Evolutionary conservation across 1,140 invertebrate genomes (phyloP).

Genomic region (Colletes gigas): DNA sequence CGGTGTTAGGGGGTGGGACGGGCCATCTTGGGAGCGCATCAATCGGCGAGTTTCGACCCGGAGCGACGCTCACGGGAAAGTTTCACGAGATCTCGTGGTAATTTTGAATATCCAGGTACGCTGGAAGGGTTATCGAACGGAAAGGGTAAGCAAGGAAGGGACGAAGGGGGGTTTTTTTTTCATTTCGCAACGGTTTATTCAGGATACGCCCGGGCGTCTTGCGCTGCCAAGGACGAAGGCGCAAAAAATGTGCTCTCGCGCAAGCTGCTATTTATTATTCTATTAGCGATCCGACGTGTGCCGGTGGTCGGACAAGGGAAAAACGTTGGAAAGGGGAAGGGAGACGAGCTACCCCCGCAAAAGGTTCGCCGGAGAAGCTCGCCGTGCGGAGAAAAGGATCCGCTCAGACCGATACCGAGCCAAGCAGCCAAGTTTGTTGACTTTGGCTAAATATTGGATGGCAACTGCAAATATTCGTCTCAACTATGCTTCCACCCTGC

Average conservation of each 20-base stretch:
- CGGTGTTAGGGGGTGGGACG: too few species aligned
- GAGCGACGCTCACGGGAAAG: background rate
- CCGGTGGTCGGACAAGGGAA: conserved; percentile 50
- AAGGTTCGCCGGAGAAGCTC: conserved; percentile 45
- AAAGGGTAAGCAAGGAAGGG: background rate
- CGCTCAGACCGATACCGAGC: conserved; percentile 67
- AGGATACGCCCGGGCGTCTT: conserved; percentile 50
- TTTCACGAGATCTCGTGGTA: background rate
- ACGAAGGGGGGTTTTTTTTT: background rate
- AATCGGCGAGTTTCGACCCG: too few species aligned
- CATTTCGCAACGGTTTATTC: conserved; percentile 51
- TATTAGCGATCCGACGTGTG: conserved; percentile 72
- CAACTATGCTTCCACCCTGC: conserved; percentile 65
- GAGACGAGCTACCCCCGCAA: conserved; percentile 24
- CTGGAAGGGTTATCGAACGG: background rate
- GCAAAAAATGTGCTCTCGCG: conserved; percentile 61
- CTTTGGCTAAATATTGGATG: conserved; percentile 78
- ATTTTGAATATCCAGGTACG: background rate
- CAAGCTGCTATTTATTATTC: conserved; percentile 75
- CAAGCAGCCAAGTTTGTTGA: conserved; percentile 75
- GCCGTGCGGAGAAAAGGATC: conserved; percentile 68
- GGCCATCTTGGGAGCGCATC: too few species aligned
- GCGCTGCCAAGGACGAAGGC: conserved; percentile 41
- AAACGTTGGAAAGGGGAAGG: conserved; percentile 39
- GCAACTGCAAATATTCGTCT: conserved; percentile 78